Evolutionary conservation across 2,888 invertebrate genomes (phyloP), one percentile per base, ranked within the genome.

Genomic region (Argynnis bischoffii): DNA sequence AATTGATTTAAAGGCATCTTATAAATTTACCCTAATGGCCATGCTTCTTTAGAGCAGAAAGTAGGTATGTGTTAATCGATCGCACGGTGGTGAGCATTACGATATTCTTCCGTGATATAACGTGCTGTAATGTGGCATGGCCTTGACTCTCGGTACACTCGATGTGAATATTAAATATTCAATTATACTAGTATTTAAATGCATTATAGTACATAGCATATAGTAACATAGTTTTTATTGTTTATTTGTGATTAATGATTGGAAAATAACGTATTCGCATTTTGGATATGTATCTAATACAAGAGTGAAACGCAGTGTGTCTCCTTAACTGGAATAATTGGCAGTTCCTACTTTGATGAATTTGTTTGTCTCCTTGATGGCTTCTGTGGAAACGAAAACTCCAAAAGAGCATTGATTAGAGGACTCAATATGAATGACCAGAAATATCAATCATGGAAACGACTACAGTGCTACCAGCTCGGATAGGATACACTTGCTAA

Each of bases 41-140:
- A 85, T 85, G 86, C 87, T 87, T 85, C 84, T 78, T 84, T 86
- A 86, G 83, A 86, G 82, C 84, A 79, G 75, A 79, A 75, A 78
- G 78, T 79, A 78, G 77, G 78, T 78, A 76, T 75, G 54, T 72
- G 70, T 75, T 76, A 72, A 75, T 74, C 66, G 75, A 75, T 74
- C 78, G 78, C 79, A 75, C 77, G 79, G 76, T 77, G 78, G 75
- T 76, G 77, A 79, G 75, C 75, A 72, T 71, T 73, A 72, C 69
- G 74, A 74, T 69, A 67, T 57, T 70, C 64, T 71, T 70, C 72
- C 76, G 77, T 74, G 75, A 77, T 72, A 75, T 72, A 73, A 76
- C 74, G 76, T 76, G 81, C 83, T 85, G 80, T 86, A 81, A 84
- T 80, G 86, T 82, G 78, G 86, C 85, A 86, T 85, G 86, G 86